Base-by-base conservation (phyloP, 2,797 vertebrate genomes). In the Pseudocheirus occidentalis region DNA sequence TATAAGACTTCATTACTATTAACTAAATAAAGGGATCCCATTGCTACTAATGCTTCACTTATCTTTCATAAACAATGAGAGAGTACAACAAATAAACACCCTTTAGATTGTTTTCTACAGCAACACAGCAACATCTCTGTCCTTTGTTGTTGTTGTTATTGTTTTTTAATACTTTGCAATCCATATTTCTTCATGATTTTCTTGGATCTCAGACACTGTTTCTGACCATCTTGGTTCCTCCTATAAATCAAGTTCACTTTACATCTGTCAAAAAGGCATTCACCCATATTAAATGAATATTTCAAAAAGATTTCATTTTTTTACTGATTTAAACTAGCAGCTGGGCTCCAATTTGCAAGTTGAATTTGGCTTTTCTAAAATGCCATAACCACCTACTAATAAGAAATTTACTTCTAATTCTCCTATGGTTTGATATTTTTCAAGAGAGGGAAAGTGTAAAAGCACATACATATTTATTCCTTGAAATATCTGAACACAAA, bases 291-390 rank as follows among this genome's bases (percentile, higher is more conserved):
- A 97, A 97, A 97, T 94, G 10, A 97, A 93, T 0, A 1, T 93
- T 97, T 98, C 95, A 96, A 12, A 28, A 96, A 97, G 96, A 96
- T 98, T 98, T 98, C 90, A 94, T n/a, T 98, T 98, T 98, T 98
- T 16, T 94, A 96, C 96, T 97, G 5, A 97, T 97, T 98, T 97
- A 98, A 98, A 94, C 89, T 53, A 96, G 90, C 95, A 96, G 92
- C 97, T 98, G 96, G 96, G 96, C 94, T 96, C 94, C 96, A 98
- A 96, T 97, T 97, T 97, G 50, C 96, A 97, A 96, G 93, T 50
- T 40, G 58, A 97, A 94, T 97, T 97, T 98, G 57, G 89, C 93
- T 95, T 28, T 91, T 97, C 90, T 97, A 97, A 96, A 98, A 98
- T 93, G 87, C 52, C 94, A 97, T 11, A 34, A 31, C 31, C 96